phyloP scores from a whole-genome alignment of 2,113 vertebrate species.

The Cephalopholis sonnerati region DNA sequence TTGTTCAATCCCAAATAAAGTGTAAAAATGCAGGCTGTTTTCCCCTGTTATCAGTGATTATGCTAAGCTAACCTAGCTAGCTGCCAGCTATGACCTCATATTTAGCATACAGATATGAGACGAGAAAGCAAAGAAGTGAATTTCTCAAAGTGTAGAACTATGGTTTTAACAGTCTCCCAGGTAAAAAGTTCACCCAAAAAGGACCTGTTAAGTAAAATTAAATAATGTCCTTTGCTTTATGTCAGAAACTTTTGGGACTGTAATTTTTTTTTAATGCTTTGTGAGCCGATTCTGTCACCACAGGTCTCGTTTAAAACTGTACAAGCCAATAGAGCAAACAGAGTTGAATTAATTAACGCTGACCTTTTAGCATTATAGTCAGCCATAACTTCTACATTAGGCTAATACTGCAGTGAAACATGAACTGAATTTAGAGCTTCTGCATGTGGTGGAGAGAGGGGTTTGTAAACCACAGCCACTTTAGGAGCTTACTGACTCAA shows the following conservation, averaged over 20 bases:
- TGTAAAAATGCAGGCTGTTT: no score
- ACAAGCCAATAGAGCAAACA: conserved; percentile 33
- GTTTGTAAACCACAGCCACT: conserved; percentile 43
- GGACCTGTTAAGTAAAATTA: not conserved
- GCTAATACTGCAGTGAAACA: conserved; percentile 53
- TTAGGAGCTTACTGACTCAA: conserved; percentile 54
- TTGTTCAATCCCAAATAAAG: no score
- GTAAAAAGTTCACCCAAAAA: not conserved
- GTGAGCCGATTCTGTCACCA: conserved; percentile 14
- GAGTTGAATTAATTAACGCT: conserved; percentile 55
- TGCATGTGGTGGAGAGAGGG: conserved; percentile 26
- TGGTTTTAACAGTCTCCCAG: not conserved
- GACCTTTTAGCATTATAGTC: conserved; percentile 40
- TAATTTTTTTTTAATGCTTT: not conserved
- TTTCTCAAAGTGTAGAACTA: not conserved
- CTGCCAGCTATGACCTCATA: not conserved
- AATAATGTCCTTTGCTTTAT: conserved; percentile 12
- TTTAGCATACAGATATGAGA: not conserved
- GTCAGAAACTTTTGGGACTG: conserved; percentile 19
- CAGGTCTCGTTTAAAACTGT: conserved; percentile 28
- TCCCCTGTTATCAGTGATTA: not conserved
- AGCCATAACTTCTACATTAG: conserved; percentile 31
- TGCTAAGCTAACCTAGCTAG: not conserved
- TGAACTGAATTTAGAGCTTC: conserved; percentile 44
- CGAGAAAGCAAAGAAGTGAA: not conserved